Base-by-base conservation (phyloP, 2,113 vertebrate species). In the Ochotona princeps region DNA sequence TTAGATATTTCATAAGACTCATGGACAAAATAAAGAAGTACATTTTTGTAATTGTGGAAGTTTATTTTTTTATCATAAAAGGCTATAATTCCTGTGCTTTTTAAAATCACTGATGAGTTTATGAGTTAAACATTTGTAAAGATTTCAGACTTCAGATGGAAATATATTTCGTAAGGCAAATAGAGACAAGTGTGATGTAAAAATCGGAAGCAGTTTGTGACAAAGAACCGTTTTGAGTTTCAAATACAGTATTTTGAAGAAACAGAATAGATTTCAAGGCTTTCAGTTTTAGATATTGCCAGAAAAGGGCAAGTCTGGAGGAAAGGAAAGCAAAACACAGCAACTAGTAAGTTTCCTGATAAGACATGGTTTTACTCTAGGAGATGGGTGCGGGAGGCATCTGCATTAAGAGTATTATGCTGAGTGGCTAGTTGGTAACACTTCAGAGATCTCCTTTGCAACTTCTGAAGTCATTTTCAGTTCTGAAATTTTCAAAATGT, bases 381-480 rank as follows among this genome's bases (percentile, higher is more conserved):
- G 26, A 96, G 94, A 88, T 60, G 75, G 78, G 70, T 78, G 57
- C 1, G 72, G 44, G 14, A 0, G 2, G 73, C 57, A 32, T 65
- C 54, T 65, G 1, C 0, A 25, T 60, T 49, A 87, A 83, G 32
- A 75, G 12, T 83, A 78, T 90, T 25, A 20, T 18, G 17, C 18
- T 7, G 67, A 85, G 15, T 54, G 30, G 66, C 65, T 92, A 30
- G 60, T 81, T 92, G 66, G 61, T 96, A 91, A 78, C 74, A 49
- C 72, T 96, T 96, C 49, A 83, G 20, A 67, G 81, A 25, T 54
- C 95, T 93, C 51, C 84, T 87, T 97, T 93, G 89, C 85, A 92
- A 38, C 4, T 72, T 92, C 38, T 89, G 14, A 96, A 96, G 89
- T 83, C 67, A 89, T 87, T 88, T 82, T 87, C 51, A 86, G 69